Evolutionary conservation across 2,888 invertebrate genomes (phyloP).

Genomic region (Drosophila cognata): DNA sequence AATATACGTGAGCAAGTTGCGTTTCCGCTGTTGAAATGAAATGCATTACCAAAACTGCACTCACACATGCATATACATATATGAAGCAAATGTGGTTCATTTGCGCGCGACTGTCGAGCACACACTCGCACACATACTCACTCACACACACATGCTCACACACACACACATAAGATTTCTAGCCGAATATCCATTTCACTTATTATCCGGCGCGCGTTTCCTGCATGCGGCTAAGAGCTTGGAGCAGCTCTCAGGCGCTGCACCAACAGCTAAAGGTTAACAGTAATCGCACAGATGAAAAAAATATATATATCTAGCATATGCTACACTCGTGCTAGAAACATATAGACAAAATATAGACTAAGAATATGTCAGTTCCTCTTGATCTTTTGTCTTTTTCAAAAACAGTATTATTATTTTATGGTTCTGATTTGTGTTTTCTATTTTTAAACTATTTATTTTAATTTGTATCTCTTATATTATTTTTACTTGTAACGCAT

Average conservation of each 20-base stretch:
- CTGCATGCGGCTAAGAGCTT: slow-evolving; percentile 48
- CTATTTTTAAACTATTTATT: background rate
- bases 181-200: slow-evolving; percentile 72
- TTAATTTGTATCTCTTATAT: background rate
- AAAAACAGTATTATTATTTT: background rate
- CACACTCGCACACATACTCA: slow-evolving; percentile 30
- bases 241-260: slow-evolving; percentile 39
- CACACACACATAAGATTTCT: slow-evolving; percentile 14
- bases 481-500: background rate
- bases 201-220: slow-evolving; percentile 75
- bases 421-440: background rate
- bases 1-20: slow-evolving; percentile 61
- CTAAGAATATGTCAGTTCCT: background rate
- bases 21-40: slow-evolving; percentile 78
- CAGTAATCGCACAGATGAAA: background rate
- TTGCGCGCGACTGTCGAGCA: slow-evolving; percentile 66
- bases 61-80: slow-evolving; percentile 10
- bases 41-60: slow-evolving; percentile 74
- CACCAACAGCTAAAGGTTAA: slow-evolving; percentile 43
- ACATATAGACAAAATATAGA: background rate
- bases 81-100: slow-evolving; percentile 53
- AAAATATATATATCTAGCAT: background rate
- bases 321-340: background rate
- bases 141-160: background rate
- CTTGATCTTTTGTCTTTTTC: background rate